These are phyloP conservation scores for Oplegnathus fasciatus DNA, from an alignment of 2,113 vertebrate species.

Conservation along the genomic window DNA sequence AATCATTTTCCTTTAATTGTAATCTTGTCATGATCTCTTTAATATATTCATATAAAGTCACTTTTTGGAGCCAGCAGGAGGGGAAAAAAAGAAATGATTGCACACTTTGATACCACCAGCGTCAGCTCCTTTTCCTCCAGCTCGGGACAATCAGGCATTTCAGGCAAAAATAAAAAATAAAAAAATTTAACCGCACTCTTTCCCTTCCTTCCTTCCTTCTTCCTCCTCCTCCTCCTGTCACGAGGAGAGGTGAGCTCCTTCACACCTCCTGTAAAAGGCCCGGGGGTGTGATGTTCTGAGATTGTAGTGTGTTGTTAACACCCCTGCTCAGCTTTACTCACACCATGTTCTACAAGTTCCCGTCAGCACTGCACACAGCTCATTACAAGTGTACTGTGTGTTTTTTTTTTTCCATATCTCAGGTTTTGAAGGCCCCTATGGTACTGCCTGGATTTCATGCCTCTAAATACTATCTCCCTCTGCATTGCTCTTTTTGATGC, in stretches of 20 bases:
- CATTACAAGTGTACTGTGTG: constrained; percentile 40
- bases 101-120: neutral
- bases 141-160: constrained; percentile 23
- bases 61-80: constrained; percentile 8
- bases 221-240: constrained; percentile 44
- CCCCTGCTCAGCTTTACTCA: constrained; percentile 45
- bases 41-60: neutral
- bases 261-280: constrained; percentile 67
- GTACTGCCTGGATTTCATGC: constrained; percentile 18
- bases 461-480: constrained; percentile 6
- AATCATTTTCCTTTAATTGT: neutral
- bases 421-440: constrained; percentile 8
- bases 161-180: neutral
- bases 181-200: constrained; percentile 1
- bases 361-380: constrained; percentile 45
- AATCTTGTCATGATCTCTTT: neutral
- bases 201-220: neutral
- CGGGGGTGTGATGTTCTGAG: constrained; percentile 70
- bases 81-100: constrained; percentile 1
- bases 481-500: constrained; percentile 2
- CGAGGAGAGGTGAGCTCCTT: constrained; percentile 62
- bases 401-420: neutral
- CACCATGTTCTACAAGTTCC: constrained; percentile 61
- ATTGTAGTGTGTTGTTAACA: constrained; percentile 70
- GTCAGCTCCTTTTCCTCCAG: constrained; percentile 1